A percentile compares a stretch with the other conserved stretches of the same genome.
phyloP scores from a whole-genome alignment of 2,797 vertebrate genomes.

The Brachyrhaphis roseni region DNA sequence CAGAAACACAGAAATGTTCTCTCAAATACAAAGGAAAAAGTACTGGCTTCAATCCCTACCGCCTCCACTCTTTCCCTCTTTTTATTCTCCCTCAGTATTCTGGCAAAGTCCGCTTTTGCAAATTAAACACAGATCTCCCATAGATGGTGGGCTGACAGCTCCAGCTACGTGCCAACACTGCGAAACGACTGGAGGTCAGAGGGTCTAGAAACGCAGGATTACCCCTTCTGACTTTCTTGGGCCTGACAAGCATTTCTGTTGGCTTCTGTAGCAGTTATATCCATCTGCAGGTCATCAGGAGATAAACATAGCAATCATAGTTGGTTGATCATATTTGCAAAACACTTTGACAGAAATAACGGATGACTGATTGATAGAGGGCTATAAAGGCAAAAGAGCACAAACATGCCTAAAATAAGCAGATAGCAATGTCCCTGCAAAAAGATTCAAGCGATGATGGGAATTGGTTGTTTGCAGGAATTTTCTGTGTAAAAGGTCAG shows the following conservation, averaged over 20 bases:
- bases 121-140: conserved; percentile 81
- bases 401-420: neutral
- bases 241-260: conserved; percentile 66
- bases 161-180: conserved; percentile 77
- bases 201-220: conserved; percentile 74
- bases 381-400: conserved; percentile 9
- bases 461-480: conserved; percentile 37
- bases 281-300: conserved; percentile 54
- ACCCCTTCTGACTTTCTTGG: conserved; percentile 66
- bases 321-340: conserved; percentile 44
- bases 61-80: conserved; percentile 36
- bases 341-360: conserved; percentile 47
- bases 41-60: conserved; percentile 43
- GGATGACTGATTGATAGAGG: conserved; percentile 40
- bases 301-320: conserved; percentile 51
- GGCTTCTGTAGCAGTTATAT: conserved; percentile 61
- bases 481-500: conserved; percentile 34
- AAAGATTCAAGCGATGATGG: conserved; percentile 42
- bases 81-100: conserved; percentile 58
- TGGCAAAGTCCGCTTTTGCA: conserved; percentile 70
- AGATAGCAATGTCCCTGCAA: conserved; percentile 14
- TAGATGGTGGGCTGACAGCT: conserved; percentile 78
- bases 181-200: conserved; percentile 73
- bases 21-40: conserved; percentile 58
- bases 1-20: conserved; percentile 35